Percentiles rank a stretch among this genome's conserved stretches.
Evolutionary conservation across 2,888 invertebrate species (phyloP).

Genomic region (Vanessa cardui): DNA sequence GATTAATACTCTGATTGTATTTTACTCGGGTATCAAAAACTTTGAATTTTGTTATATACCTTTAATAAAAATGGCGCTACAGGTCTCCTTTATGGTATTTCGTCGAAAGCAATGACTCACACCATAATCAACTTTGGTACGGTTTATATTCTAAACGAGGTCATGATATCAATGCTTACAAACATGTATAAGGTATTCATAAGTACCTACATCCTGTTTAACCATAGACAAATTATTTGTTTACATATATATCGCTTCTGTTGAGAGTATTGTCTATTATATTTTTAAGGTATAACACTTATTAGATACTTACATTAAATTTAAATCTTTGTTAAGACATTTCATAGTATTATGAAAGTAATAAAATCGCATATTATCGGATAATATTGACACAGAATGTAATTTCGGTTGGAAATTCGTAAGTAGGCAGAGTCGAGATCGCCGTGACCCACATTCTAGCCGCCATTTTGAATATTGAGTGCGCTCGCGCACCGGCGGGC

Average conservation of each 20-base stretch:
- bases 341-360: background rate
- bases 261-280: too few species aligned
- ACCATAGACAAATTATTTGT: background rate
- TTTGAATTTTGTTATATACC: too few species aligned
- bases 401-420: constrained; percentile 34
- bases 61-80: background rate
- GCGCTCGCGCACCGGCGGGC: constrained; percentile 64
- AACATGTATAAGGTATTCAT: background rate
- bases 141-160: constrained; percentile 12
- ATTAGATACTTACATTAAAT: too few species aligned
- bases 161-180: constrained; percentile 18
- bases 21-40: too few species aligned
- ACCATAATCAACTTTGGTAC: constrained; percentile 13
- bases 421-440: constrained; percentile 44
- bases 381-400: constrained; percentile 19
- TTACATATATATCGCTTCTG: background rate
- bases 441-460: constrained; percentile 67
- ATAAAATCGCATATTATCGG: constrained; percentile 4
- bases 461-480: constrained; percentile 58
- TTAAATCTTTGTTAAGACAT: too few species aligned
- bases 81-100: background rate
- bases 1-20: too few species aligned
- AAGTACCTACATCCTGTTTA: constrained; percentile 21
- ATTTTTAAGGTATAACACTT: too few species aligned
- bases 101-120: constrained; percentile 21